Percentiles rank a stretch among this genome's conserved stretches.
Evolutionary conservation across 2,888 invertebrate species (phyloP).

Genomic region (Dasysyrphus tricinctus): DNA sequence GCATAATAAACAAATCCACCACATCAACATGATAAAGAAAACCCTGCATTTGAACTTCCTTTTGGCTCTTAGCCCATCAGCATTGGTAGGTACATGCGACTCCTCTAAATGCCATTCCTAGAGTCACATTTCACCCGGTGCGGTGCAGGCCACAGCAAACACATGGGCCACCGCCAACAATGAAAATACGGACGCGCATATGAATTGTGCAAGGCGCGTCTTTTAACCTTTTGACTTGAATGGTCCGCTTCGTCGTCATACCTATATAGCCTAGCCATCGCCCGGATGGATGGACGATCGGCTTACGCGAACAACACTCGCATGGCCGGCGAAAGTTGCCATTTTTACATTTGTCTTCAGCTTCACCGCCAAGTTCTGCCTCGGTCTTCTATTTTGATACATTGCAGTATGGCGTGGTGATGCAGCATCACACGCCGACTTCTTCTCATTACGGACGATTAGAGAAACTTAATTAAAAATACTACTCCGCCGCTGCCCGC

Average conservation of each 20-base stretch:
- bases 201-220: slow-evolving; percentile 70
- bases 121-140: slow-evolving; percentile 31
- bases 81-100: neutral
- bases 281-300: slow-evolving; percentile 8
- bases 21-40: slow-evolving; percentile 31
- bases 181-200: slow-evolving; percentile 21
- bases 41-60: slow-evolving; percentile 58
- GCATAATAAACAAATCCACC: slow-evolving; percentile 31
- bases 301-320: slow-evolving; percentile 22
- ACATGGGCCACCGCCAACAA: slow-evolving; percentile 11
- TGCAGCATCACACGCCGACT: slow-evolving; percentile 54
- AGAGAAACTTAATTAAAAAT: slow-evolving; percentile 75
- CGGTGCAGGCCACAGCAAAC: neutral
- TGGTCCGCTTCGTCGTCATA: slow-evolving; percentile 44
- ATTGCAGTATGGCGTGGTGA: slow-evolving; percentile 10
- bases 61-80: slow-evolving; percentile 50
- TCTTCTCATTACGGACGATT: slow-evolving; percentile 73
- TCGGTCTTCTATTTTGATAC: slow-evolving; percentile 39
- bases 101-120: slow-evolving; percentile 21
- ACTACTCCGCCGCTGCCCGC: neutral
- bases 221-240: slow-evolving; percentile 72
- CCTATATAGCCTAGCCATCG: neutral
- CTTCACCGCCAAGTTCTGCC: slow-evolving; percentile 34
- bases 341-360: slow-evolving; percentile 70
- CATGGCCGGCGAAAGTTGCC: slow-evolving; percentile 73